Evolutionary conservation across 2,113 vertebrate species (phyloP), one percentile per base, ranked within the genome.

Genomic region (Cercocebus atys): DNA sequence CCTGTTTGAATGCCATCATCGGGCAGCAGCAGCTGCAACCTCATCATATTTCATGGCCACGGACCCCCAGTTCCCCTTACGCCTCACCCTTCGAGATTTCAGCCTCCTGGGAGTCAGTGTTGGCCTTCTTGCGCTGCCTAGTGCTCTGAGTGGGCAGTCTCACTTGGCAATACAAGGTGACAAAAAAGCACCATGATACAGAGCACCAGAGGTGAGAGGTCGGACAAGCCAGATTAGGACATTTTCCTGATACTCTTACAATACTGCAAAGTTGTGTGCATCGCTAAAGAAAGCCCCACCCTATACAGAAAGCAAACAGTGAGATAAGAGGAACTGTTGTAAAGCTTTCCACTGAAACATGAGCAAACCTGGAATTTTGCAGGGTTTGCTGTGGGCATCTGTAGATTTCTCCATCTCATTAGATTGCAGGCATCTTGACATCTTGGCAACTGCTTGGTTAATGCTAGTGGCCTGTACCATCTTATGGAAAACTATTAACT

Each of bases 121-220:
- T 72, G 99, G 99, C 97, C 99, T 99, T 47, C 99, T 99, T 82
- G 99, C 99, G n/a, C 99, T 99, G 55, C 99, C 99, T 82, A 99
- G 99, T 98, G 99, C 99, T 96, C 99, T 99, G 98, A 99, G 98
- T 96, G 98, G 99, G 97, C 99, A 99, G 93, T 99, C 99, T 96
- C 99, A 99, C 98, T 99, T 99, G 98, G 97, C 98, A 93, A 99
- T 99, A 98, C 99, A 99, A 99, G 99, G 99, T 94, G 99, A 99
- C 98, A 99, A 99, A 99, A 99, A 99, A 61, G 98, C 99, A 99
- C 97, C 98, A 99, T 0, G 99, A 99, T 97, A 97, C 99, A 88
- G 99, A 99, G 43, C 99, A 99, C 99, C 99, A 99, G 99, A 99
- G 99, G 99, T 99, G 99, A 99, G 99, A 98, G 98, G 98, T 99